phyloP scores from a whole-genome alignment of 2,113 vertebrate species.

The Chaetops frenatus region DNA sequence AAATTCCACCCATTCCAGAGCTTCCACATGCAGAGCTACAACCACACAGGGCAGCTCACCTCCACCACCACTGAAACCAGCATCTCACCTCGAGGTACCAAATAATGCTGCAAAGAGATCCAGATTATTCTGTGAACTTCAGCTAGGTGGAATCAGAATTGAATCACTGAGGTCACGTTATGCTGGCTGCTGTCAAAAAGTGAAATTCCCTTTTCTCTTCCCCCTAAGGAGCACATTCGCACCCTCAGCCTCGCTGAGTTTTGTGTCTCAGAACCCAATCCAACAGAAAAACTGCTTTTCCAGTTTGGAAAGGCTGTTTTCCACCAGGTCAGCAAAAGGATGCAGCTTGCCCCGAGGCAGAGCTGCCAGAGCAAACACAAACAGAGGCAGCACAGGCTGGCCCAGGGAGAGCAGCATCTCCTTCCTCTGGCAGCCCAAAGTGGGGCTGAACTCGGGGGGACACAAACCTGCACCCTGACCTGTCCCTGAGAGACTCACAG shows the following conservation, averaged over 20 bases:
- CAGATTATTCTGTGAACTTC: neutral
- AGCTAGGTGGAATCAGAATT: neutral
- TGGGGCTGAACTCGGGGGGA: neutral
- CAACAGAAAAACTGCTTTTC: neutral
- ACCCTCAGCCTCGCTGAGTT: neutral
- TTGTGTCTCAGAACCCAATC: neutral
- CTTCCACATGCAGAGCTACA: fast-evolving
- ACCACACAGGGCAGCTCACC: neutral
- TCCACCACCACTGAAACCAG: neutral
- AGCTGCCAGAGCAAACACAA: slow-evolving; percentile 37
- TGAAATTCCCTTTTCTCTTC: neutral
- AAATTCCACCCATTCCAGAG: neutral
- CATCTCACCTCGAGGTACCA: neutral
- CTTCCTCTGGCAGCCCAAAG: neutral
- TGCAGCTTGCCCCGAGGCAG: neutral
- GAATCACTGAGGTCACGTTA: neutral
- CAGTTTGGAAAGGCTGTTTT: neutral
- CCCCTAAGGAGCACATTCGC: neutral
- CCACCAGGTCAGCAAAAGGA: neutral
- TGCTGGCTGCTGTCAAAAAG: neutral
- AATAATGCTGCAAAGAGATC: neutral
- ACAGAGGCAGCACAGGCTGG: neutral
- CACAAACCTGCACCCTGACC: neutral
- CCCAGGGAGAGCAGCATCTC: neutral
- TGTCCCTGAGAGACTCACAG: neutral